Evolutionary conservation across 2,888 invertebrate species (phyloP), one percentile per base, ranked within the genome.

Genomic region (Drosophila fulvimacula): DNA sequence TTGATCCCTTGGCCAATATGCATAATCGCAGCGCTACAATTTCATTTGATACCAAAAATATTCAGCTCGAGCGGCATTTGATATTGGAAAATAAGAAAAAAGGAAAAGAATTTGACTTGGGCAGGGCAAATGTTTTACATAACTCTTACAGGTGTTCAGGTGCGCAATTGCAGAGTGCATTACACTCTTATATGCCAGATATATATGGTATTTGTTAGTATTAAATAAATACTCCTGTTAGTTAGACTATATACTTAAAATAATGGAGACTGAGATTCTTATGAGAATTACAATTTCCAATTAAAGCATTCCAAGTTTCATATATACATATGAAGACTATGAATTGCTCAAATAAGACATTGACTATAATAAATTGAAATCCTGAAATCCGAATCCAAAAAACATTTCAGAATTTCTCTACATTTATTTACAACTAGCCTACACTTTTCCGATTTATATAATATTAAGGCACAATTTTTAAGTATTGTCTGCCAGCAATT

Each of bases 1-100:
- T 71, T 68, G 69, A 75, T 75, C 69, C 75, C 64, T 62, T 69
- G 75, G 63, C 75, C 79, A 75, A 79, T 79, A 73, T 88, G 68
- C 77, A 86, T 74, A 88, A 82, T 62, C 66, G 56, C 61, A 44
- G 32, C 1, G 15, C 24, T 30, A 52, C 48, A 79, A 85, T 62
- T 69, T 72, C 81, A 83, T 70, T 66, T 55, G 42, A 57, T 58
- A 36, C 24, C 46, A 15, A 21, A 36, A 38, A 27, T 42, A 21
- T 42, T 44, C 6, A 5, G 56, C 48, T n/a, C n/a, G 11, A 19
- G 55, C 49, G 69, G 51, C 59, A 73, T 62, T 77, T 84, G 61
- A 66, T 77, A 64, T 82, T 80, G 72, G 48, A 62, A 77, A 62
- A 51, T 57, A 44, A 42, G 57, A 42, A 38, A 36, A 42, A 21